phyloP scores from a whole-genome alignment of 2,888 invertebrate species.

The Eulithis testata region DNA sequence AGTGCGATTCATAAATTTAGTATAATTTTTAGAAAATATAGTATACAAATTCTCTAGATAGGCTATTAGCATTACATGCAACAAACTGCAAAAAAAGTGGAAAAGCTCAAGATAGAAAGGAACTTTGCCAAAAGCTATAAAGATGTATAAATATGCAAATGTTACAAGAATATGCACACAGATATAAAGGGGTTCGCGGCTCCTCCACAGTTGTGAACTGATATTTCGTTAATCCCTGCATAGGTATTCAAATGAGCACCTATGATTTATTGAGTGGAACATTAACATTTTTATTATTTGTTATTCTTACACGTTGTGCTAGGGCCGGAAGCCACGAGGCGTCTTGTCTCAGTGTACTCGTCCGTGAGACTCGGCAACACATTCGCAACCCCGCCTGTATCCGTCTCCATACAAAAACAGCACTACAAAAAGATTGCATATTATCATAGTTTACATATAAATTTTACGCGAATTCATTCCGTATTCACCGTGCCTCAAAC shows the following conservation, averaged over 20 bases:
- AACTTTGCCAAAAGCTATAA: slow-evolving; percentile 44
- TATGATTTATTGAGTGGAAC: slow-evolving; percentile 86
- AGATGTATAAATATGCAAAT: slow-evolving; percentile 68
- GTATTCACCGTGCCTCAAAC: slow-evolving; percentile 76
- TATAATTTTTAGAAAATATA: no score
- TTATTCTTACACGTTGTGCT: slow-evolving; percentile 82
- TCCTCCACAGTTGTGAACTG: slow-evolving; percentile 67
- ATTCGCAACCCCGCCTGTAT: slow-evolving; percentile 58
- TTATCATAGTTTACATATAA: slow-evolving; percentile 85
- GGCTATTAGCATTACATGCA: no score
- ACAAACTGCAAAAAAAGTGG: no score
- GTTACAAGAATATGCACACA: slow-evolving; percentile 59
- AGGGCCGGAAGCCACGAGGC: slow-evolving; percentile 84
- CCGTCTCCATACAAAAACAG: slow-evolving; percentile 63
- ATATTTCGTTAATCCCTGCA: slow-evolving; percentile 79
- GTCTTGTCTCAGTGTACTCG: slow-evolving; percentile 80
- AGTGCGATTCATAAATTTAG: no score
- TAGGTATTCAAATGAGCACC: slow-evolving; percentile 83
- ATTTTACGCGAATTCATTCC: slow-evolving; percentile 82
- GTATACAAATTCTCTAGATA: no score
- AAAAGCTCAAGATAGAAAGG: background rate
- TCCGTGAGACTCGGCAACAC: slow-evolving; percentile 78
- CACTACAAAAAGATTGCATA: slow-evolving; percentile 72
- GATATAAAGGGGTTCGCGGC: slow-evolving; percentile 53
- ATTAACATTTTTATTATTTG: slow-evolving; percentile 86